Evolutionary conservation across 2,888 invertebrate genomes (phyloP).

Genomic region (Drymonia ruficornis): DNA sequence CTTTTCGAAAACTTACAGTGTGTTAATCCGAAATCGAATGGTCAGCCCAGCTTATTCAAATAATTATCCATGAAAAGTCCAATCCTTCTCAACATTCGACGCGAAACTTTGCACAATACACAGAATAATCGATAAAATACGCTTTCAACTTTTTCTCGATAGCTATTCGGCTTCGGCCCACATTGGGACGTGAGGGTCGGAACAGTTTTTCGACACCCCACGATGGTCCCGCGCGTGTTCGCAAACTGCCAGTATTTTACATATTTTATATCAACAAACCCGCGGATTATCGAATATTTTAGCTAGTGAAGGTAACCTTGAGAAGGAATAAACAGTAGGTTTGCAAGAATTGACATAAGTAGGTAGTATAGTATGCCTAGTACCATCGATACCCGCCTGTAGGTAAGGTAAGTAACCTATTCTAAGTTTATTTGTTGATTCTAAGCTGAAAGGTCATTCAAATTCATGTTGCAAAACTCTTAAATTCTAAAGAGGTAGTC

Average conservation of each 20-base stretch:
- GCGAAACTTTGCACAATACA: slow-evolving; percentile 1
- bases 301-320: neutral
- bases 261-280: slow-evolving; percentile 5
- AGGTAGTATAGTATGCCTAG: too few species aligned
- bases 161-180: neutral
- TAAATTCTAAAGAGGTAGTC: too few species aligned
- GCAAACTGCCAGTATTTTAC: slow-evolving; percentile 5
- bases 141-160: slow-evolving; percentile 3
- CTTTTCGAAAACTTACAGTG: too few species aligned
- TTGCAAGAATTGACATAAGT: too few species aligned
- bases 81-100: neutral
- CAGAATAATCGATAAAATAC: slow-evolving; percentile 4
- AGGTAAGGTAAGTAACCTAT: too few species aligned
- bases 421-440: too few species aligned
- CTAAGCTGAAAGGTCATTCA: too few species aligned
- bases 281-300: neutral
- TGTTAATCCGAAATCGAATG: too few species aligned
- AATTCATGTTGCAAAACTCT: too few species aligned
- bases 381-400: too few species aligned
- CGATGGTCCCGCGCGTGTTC: neutral
- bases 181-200: slow-evolving; percentile 4
- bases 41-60: too few species aligned
- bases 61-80: neutral
- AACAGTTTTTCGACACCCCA: neutral
- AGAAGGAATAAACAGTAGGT: neutral